phyloP scores from a whole-genome alignment of 2,888 invertebrate species.

The Phrixothrix hirtus region DNA sequence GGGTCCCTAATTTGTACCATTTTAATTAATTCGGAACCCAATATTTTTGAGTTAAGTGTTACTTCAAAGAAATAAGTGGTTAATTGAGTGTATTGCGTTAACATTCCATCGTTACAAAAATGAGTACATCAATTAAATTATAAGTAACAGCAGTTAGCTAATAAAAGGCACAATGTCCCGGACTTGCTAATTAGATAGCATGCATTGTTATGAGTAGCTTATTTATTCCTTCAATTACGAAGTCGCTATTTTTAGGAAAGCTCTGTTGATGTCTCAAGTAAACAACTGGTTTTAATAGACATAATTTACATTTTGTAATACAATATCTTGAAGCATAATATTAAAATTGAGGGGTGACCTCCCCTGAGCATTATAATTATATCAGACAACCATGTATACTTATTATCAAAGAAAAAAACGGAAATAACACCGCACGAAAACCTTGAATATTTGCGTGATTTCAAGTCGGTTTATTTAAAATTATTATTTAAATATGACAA shows the following conservation, averaged over 20 bases:
- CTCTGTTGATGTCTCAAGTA: conserved; percentile 25
- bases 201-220: conserved; percentile 31
- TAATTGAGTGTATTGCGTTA: too few relatives aligned
- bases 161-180: conserved; percentile 37
- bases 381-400: too few relatives aligned
- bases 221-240: conserved; percentile 29
- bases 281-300: conserved; percentile 24
- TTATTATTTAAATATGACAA: too few relatives aligned
- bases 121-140: conserved; percentile 26
- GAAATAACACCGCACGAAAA: too few relatives aligned
- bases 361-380: too few relatives aligned
- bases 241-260: conserved; percentile 30
- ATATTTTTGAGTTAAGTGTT: not conserved
- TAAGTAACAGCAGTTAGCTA: conserved; percentile 32
- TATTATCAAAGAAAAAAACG: too few relatives aligned
- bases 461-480: too few relatives aligned
- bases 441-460: too few relatives aligned
- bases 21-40: not conserved
- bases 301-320: conserved; percentile 11
- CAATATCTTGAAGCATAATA: not conserved
- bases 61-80: not conserved
- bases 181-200: conserved; percentile 35
- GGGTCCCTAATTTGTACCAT: not conserved
- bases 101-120: conserved; percentile 21
- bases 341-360: too few relatives aligned